phyloP scores from a whole-genome alignment of 30 jellyfish, hydroid and myxozoan genomes.

The Aurelia sp. region DNA sequence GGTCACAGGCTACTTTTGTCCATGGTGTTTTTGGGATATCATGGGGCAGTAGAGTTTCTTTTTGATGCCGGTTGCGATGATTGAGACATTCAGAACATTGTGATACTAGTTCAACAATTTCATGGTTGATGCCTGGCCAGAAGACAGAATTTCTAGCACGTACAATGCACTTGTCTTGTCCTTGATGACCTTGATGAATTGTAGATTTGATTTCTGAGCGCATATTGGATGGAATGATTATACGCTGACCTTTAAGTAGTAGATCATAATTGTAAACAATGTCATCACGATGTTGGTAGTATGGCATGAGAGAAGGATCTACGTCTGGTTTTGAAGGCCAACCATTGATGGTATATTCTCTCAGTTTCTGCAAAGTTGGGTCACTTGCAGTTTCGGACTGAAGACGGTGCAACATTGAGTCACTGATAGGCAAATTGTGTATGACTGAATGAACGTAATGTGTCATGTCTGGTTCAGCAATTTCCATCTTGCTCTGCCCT shows the following conservation, averaged over 20 bases:
- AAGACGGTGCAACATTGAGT: conserved; percentile 32
- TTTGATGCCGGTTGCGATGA: conserved; percentile 37
- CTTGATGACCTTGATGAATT: conserved; percentile 64
- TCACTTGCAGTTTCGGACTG: conserved; percentile 50
- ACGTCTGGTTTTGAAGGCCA: conserved; percentile 45
- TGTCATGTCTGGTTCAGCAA: conserved; percentile 36
- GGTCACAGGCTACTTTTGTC: conserved; percentile 57
- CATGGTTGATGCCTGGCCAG: conserved; percentile 73
- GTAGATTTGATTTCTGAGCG: conserved; percentile 44
- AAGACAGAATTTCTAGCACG: conserved; percentile 46
- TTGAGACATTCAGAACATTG: conserved; percentile 44
- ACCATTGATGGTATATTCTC: conserved; percentile 42
- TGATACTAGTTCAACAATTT: conserved; percentile 32
- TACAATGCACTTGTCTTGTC: conserved; percentile 60
- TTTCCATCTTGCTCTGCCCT: conserved; percentile 37
- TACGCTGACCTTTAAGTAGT: conserved; percentile 61
- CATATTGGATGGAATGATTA: conserved; percentile 46
- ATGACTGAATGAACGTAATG: conserved; percentile 21
- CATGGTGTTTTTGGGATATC: conserved; percentile 46
- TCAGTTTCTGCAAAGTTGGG: conserved; percentile 55
- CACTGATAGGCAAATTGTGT: conserved; percentile 10
- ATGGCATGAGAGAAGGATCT: conserved; percentile 36
- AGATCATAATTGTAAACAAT: conserved; percentile 43
- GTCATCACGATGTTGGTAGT: conserved; percentile 56
- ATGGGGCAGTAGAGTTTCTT: conserved; percentile 13